Conservation (phyloP, 2,113 vertebrate species). For the Platysternon megacephalum region DNA sequence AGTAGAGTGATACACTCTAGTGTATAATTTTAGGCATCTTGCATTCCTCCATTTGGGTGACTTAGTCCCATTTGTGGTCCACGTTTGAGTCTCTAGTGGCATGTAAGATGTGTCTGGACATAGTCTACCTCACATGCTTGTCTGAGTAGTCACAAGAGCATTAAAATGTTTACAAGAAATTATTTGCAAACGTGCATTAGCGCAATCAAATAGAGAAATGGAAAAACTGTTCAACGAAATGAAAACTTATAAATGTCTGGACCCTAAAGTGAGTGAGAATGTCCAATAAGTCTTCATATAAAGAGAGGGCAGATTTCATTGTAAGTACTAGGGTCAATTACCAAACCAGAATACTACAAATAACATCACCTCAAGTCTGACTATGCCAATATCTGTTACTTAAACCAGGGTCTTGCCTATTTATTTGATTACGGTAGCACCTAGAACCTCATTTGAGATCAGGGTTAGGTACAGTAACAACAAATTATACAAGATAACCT, state of each 20-base stretch:
- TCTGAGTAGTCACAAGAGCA: no score
- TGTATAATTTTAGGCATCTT: no score
- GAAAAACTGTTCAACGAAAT: no score
- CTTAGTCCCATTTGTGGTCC: no score
- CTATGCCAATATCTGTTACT: not conserved
- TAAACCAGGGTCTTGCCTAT: not conserved
- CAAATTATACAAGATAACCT: not conserved
- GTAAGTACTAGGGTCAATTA: not conserved
- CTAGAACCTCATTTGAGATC: not conserved
- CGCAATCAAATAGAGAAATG: no score
- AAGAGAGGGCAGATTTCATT: not conserved
- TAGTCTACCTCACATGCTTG: no score
- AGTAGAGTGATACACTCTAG: no score
- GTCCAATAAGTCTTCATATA: not conserved
- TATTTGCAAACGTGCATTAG: no score
- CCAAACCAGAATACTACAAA: not conserved
- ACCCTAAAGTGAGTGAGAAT: not conserved
- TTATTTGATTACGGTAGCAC: not conserved
- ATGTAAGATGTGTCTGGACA: no score
- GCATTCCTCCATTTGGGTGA: no score
- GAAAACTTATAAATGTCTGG: not conserved
- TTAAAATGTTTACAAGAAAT: no score
- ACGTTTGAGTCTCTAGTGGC: no score
- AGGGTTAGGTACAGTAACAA: not conserved
- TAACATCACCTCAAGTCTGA: not conserved